Conservation (phyloP, 2,888 invertebrate genomes). For the Agonum fuliginosum region DNA sequence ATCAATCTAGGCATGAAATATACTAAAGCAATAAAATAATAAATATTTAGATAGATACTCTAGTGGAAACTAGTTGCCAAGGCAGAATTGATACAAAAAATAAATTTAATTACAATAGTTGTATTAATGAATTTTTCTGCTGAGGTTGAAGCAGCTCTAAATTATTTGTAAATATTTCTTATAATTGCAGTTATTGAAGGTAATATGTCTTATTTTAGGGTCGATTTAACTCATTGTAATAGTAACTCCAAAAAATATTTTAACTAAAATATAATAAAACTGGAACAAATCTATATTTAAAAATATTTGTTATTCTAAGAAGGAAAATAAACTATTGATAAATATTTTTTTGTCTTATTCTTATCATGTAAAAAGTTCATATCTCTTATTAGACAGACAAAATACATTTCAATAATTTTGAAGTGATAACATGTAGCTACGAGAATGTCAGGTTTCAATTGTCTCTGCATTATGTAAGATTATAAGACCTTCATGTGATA, state of each 20-base stretch:
- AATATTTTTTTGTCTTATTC: constrained; percentile 27
- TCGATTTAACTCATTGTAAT: neutral
- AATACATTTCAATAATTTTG: neutral
- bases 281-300: neutral
- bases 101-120: too few relatives aligned
- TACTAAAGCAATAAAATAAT: too few relatives aligned
- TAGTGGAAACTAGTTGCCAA: too few relatives aligned
- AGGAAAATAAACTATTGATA: constrained; percentile 16
- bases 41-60: too few relatives aligned
- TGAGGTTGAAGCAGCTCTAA: too few relatives aligned
- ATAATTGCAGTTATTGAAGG: too few relatives aligned
- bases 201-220: too few relatives aligned
- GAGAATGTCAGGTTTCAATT: constrained; percentile 23
- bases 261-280: neutral
- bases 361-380: constrained; percentile 26
- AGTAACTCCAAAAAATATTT: neutral
- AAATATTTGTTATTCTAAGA: neutral
- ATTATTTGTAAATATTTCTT: too few relatives aligned
- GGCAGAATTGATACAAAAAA: too few relatives aligned
- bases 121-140: too few relatives aligned
- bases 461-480: constrained; percentile 8
- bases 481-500: neutral
- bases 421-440: constrained; percentile 45
- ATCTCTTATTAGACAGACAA: neutral
- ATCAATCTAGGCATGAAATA: too few relatives aligned